Percentiles rank a stretch among this genome's conserved stretches.
Conservation (phyloP, 1,140 invertebrate species). For the Hypothenemus hampei region DNA sequence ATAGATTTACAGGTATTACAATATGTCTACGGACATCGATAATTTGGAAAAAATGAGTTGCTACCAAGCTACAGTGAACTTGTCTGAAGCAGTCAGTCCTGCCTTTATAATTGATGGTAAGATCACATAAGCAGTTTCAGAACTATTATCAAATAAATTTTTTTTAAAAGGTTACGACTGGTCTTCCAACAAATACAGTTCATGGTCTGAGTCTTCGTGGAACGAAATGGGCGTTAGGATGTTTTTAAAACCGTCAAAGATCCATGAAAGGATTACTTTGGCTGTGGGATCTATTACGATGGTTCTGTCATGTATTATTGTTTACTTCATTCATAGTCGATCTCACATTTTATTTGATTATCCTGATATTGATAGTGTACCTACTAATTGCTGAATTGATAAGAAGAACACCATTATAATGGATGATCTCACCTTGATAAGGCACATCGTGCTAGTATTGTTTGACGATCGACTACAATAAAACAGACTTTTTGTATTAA, state of each 20-base stretch:
- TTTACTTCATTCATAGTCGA: conserved; percentile 64
- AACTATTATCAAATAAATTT: conserved; percentile 18
- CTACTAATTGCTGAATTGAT: conserved; percentile 27
- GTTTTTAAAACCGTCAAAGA: conserved; percentile 71
- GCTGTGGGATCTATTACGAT: conserved; percentile 59
- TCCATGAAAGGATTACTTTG: conserved; percentile 63
- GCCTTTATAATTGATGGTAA: conserved; percentile 69
- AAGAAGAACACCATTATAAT: too few species aligned
- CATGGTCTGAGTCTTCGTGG: conserved; percentile 93
- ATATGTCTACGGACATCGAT: conserved; percentile 45
- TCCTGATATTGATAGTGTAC: conserved; percentile 8
- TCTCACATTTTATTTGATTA: conserved; percentile 57
- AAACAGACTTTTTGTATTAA: too few species aligned
- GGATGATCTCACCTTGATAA: too few species aligned
- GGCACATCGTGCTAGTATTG: too few species aligned
- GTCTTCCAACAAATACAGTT: conserved; percentile 71
- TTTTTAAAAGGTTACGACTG: conserved; percentile 67
- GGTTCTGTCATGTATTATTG: conserved; percentile 59
- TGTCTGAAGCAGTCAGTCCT: conserved; percentile 70
- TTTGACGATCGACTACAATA: too few species aligned
- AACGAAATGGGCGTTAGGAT: conserved; percentile 65
- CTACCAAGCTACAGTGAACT: conserved; percentile 68
- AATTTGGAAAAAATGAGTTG: conserved; percentile 58
- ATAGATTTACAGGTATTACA: conserved; percentile 51
- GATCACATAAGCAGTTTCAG: background rate